Evolutionary conservation across 2,888 invertebrate genomes (phyloP).

Genomic region (Meiosimyza platycephala): DNA sequence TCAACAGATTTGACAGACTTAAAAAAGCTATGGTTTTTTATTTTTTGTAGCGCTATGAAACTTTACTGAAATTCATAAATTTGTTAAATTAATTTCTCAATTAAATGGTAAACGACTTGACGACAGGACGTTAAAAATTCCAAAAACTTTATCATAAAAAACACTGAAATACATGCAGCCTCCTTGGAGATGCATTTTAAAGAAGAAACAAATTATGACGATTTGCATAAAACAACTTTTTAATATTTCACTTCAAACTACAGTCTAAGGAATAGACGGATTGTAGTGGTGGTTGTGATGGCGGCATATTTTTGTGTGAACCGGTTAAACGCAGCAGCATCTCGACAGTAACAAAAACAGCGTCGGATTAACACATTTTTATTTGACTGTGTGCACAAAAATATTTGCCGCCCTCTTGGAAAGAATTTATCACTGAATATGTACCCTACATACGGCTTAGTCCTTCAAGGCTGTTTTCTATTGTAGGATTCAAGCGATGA

Average conservation of each 20-base stretch:
- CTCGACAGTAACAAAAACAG: not conserved
- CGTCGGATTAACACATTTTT: not conserved
- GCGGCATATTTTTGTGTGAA: slow-evolving; percentile 10
- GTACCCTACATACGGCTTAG: too few relatives aligned
- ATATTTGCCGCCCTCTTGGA: not conserved
- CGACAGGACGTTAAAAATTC: slow-evolving; percentile 13
- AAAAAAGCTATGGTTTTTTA: too few relatives aligned
- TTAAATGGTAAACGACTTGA: slow-evolving; percentile 45
- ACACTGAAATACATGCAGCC: not conserved
- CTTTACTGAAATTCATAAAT: slow-evolving; percentile 47
- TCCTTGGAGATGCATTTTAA: not conserved
- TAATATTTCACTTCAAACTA: slow-evolving; percentile 11
- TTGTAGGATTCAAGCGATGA: too few relatives aligned
- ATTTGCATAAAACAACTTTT: slow-evolving; percentile 31
- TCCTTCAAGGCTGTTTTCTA: too few relatives aligned
- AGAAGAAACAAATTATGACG: not conserved
- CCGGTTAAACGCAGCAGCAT: slow-evolving; percentile 1
- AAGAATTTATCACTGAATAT: too few relatives aligned
- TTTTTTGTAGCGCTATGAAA: too few relatives aligned
- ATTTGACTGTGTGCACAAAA: not conserved
- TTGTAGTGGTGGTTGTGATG: not conserved
- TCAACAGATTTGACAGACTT: too few relatives aligned
- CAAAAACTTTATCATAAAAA: not conserved
- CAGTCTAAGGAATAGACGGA: not conserved
- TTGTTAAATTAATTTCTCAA: slow-evolving; percentile 55